Conservation (phyloP, 2,797 vertebrate genomes). For the Smutsia temminckii region DNA sequence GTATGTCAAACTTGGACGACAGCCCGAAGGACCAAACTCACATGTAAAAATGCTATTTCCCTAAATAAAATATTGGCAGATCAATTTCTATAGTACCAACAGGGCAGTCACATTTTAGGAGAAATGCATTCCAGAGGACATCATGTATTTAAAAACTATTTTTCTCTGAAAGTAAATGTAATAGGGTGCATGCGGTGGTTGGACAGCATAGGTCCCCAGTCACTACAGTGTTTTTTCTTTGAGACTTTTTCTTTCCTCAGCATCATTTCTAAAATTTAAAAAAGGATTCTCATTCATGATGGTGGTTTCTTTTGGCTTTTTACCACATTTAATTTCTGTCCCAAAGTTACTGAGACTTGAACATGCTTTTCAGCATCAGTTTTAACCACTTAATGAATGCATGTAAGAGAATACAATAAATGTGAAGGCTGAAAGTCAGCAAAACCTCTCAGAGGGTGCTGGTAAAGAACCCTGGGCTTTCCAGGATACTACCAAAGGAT, state of each 20-base stretch:
- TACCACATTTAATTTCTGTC: conserved; percentile 15
- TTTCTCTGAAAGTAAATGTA: background rate
- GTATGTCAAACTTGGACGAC: background rate
- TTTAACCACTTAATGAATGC: background rate
- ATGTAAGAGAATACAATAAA: background rate
- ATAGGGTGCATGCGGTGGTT: background rate
- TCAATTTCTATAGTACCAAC: background rate
- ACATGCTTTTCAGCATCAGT: background rate
- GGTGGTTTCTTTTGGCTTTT: background rate
- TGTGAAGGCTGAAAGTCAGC: background rate
- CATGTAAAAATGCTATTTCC: conserved; percentile 29
- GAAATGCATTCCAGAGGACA: background rate
- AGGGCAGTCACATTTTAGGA: background rate
- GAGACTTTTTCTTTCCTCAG: background rate
- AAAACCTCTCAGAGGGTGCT: no score
- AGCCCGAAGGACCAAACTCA: background rate
- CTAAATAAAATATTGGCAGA: conserved; percentile 18
- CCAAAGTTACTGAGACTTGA: conserved; percentile 6
- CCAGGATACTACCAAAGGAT: background rate
- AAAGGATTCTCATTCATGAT: background rate
- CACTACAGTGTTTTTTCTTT: background rate
- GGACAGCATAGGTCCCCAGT: background rate
- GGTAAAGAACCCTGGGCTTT: background rate
- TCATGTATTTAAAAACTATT: background rate
- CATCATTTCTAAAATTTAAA: background rate